Base-by-base conservation (phyloP, 2,113 vertebrate genomes). In the Lampris incognitus region DNA sequence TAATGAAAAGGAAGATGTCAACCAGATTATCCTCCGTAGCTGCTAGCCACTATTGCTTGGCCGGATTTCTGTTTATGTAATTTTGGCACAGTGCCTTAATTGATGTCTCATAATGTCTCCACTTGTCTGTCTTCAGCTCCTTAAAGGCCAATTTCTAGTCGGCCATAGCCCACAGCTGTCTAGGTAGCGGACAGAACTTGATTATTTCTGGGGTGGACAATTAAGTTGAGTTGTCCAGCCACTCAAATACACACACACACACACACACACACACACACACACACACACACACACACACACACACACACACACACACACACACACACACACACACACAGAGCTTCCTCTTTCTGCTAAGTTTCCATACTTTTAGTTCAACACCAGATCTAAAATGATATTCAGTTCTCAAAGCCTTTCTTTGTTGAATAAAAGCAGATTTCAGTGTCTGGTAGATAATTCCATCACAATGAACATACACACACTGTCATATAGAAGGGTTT, bases 281-380 rank as follows among this genome's bases (percentile, higher is more conserved):
- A 56, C 13, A n/a, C 9, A 24, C 13, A 56, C 9, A n/a, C 54
- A 36, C 13, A 24, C 54, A 56, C 9, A 56, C 13, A 56, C 54
- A 56, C 54, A 56, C 54, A 56, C 54, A 56, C 54, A 56, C 54
- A 56, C 54, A 56, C 54, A 56, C 54, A 56, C 54, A 56, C 54
- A 56, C 54, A 56, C 54, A 56, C 54, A 56, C 54, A 56, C 54
- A 56, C 50, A 51, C 50, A 54, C 51, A 13, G 24, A 13, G 24
- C 24, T 24, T 24, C 24, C 24, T 24, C 24, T 24, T 24, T 24
- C 24, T 24, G 24, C 24, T 24, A 24, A 24, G 24, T 24, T 24
- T 24, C 24, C 24, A 24, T 24, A 24, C 24, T 24, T 24, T 24
- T 24, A 24, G 24, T 24, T 24, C 24, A 24, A 24, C 24, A 24